phyloP scores from a whole-genome alignment of 2,113 vertebrate genomes.

The Calypte anna region DNA sequence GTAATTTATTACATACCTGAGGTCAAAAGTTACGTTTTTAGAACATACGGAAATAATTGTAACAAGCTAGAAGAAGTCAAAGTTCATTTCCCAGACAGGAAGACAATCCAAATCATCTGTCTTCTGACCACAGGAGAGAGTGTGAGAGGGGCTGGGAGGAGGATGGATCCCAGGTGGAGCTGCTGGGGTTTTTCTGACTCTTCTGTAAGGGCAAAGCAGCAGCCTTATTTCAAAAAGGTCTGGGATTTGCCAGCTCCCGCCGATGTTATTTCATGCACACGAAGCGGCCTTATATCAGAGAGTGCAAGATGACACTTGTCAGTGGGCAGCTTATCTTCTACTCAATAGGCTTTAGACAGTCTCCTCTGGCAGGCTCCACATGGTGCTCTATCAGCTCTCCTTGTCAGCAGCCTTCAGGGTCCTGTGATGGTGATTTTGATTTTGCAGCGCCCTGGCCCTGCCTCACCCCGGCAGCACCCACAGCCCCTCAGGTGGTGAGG shows the following conservation, averaged over 20 bases:
- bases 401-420: slow-evolving; percentile 19
- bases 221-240: slow-evolving; percentile 63
- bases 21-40: slow-evolving; percentile 7
- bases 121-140: neutral
- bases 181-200: neutral
- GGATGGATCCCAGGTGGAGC: neutral
- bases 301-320: slow-evolving; percentile 36
- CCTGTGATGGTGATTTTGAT: neutral
- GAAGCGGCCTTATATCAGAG: slow-evolving; percentile 2
- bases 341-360: slow-evolving; percentile 17
- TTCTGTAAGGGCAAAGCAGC: slow-evolving; percentile 7
- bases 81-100: neutral
- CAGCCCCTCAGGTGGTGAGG: rapidly evolving
- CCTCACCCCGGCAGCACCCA: neutral
- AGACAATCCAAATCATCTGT: slow-evolving; percentile 4
- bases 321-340: slow-evolving; percentile 56
- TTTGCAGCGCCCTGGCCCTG: rapidly evolving
- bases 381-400: slow-evolving; percentile 12
- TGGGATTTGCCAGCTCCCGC: slow-evolving; percentile 16
- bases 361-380: slow-evolving; percentile 13
- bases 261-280: slow-evolving; percentile 51
- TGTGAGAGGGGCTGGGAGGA: neutral
- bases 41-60: neutral
- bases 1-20: slow-evolving; percentile 30
- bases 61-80: neutral